Percentiles rank a stretch among this genome's conserved stretches.
Evolutionary conservation across 2,888 invertebrate species (phyloP).

Genomic region (Leptodirus hochenwartii): DNA sequence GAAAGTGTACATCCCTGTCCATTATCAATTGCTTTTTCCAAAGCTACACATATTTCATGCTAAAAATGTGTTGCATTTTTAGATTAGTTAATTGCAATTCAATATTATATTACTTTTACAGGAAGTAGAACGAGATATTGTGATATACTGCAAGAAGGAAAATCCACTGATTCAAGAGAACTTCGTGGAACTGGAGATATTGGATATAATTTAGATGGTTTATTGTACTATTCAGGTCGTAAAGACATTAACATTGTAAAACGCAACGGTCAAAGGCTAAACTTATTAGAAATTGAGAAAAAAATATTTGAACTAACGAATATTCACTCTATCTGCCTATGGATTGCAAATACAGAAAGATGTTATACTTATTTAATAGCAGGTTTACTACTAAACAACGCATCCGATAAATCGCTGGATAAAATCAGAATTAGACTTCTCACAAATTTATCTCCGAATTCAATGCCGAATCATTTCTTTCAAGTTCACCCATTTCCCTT

Average conservation of each 20-base stretch:
- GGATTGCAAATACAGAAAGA: constrained; percentile 29
- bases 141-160: constrained; percentile 26
- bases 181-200: constrained; percentile 56
- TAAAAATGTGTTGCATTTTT: constrained; percentile 26
- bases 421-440: constrained; percentile 20
- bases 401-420: constrained; percentile 17
- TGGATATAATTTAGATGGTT: constrained; percentile 33
- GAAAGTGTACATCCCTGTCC: too few relatives aligned
- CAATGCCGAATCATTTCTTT: constrained; percentile 42
- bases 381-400: constrained; percentile 11
- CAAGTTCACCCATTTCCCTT: constrained; percentile 38
- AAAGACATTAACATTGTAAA: constrained; percentile 56
- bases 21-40: too few relatives aligned
- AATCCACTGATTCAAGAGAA: constrained; percentile 19
- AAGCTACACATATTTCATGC: too few relatives aligned
- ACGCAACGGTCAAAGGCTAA: constrained; percentile 54
- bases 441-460: constrained; percentile 21
- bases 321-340: constrained; percentile 35
- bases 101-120: too few relatives aligned
- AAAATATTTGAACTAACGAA: constrained; percentile 27
- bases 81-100: too few relatives aligned
- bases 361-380: constrained; percentile 33
- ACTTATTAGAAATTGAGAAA: constrained; percentile 37
- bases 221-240: constrained; percentile 42
- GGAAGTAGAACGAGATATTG: constrained; percentile 31